phyloP scores from a whole-genome alignment of 2,888 invertebrate genomes.

The Mimumesa dahlbomi region DNA sequence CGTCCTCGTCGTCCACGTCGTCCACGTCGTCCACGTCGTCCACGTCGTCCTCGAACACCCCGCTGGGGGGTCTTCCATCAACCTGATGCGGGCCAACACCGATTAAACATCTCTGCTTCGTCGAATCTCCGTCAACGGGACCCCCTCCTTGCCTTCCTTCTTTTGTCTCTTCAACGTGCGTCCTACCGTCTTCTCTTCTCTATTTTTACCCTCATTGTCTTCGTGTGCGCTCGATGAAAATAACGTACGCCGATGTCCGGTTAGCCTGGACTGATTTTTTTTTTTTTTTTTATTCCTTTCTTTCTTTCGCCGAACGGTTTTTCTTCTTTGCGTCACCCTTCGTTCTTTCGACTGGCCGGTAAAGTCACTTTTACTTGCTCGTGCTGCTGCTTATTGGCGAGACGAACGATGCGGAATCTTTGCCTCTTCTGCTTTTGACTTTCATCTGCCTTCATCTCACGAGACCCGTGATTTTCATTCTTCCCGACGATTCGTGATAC shows the following conservation, averaged over 20 bases:
- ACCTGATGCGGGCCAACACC: conserved; percentile 79
- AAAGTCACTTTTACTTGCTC: too few relatives aligned
- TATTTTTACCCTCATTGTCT: conserved; percentile 51
- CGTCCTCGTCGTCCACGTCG: conserved; percentile 32
- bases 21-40: conserved; percentile 43
- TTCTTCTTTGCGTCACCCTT: too few relatives aligned
- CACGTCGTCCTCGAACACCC: conserved; percentile 60
- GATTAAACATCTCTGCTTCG: conserved; percentile 77
- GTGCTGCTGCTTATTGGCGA: too few relatives aligned
- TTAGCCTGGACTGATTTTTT: conserved; percentile 10
- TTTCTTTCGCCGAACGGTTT: too few relatives aligned
- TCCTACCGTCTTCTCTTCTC: conserved; percentile 16
- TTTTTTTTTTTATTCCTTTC: background rate
- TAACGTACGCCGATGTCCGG: conserved; percentile 37
- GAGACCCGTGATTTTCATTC: too few relatives aligned
- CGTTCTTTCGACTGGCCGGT: too few relatives aligned
- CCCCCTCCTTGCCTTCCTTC: conserved; percentile 5
- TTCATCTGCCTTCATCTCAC: too few relatives aligned
- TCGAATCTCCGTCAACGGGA: conserved; percentile 73
- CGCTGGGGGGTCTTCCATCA: conserved; percentile 78
- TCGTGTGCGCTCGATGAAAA: conserved; percentile 34
- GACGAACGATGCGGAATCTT: too few relatives aligned
- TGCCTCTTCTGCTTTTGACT: too few relatives aligned
- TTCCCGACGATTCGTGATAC: too few relatives aligned
- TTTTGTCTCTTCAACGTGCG: conserved; percentile 1